phyloP scores from a whole-genome alignment of 2,888 invertebrate species.

The Leptarthrus brevirostris region DNA sequence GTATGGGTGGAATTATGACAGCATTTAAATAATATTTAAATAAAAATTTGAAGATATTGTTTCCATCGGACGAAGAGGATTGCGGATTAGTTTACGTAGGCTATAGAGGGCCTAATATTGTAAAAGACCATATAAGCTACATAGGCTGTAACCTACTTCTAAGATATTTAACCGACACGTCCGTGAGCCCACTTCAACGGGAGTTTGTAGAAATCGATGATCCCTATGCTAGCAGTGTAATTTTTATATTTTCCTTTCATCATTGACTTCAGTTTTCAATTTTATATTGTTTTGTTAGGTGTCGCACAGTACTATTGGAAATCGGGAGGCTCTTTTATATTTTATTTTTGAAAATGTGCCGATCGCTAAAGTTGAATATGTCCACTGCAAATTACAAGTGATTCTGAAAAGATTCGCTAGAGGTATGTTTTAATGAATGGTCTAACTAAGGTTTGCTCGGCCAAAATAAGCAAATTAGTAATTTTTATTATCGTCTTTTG shows the following conservation, averaged over 20 bases:
- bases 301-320: conserved; percentile 72
- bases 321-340: conserved; percentile 76
- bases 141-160: conserved; percentile 77
- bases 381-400: conserved; percentile 71
- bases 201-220: conserved; percentile 85
- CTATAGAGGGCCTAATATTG: conserved; percentile 80
- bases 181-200: conserved; percentile 85
- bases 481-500: neutral
- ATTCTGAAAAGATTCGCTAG: conserved; percentile 68
- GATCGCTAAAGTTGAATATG: conserved; percentile 72
- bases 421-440: too few relatives aligned
- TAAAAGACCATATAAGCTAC: conserved; percentile 71
- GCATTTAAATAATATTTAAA: neutral
- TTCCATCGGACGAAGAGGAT: conserved; percentile 84
- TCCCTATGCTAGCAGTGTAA: conserved; percentile 82
- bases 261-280: neutral
- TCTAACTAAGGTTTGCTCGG: too few relatives aligned
- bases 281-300: conserved; percentile 42
- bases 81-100: conserved; percentile 82
- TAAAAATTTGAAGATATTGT: conserved; percentile 47
- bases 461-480: neutral
- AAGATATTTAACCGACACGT: conserved; percentile 87
- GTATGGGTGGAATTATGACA: neutral
- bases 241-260: neutral
- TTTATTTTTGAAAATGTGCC: conserved; percentile 83